Evolutionary conservation across 64 coral and sea anemone species (phyloP).

Genomic region (Acropora yongei): DNA sequence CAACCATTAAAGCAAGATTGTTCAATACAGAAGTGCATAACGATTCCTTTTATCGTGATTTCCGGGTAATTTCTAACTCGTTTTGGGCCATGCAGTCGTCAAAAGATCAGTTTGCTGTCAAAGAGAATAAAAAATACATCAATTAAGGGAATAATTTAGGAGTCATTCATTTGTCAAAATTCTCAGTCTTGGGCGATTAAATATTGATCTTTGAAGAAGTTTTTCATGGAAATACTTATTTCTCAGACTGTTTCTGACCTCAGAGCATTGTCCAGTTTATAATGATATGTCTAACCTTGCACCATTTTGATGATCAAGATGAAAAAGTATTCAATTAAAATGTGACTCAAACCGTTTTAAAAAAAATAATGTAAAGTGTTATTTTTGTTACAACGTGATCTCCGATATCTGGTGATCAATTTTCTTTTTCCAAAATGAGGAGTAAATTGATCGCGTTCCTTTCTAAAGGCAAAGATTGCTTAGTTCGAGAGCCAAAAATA

Average conservation of each 20-base stretch:
- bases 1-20: background rate
- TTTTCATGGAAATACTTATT: background rate
- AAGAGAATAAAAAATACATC: background rate
- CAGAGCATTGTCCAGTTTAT: background rate
- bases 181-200: background rate
- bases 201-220: background rate
- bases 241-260: background rate
- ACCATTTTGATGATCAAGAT: no score
- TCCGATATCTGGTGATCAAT: no score
- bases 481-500: no score
- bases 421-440: no score
- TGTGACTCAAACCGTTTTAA: no score
- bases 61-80: background rate
- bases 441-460: no score
- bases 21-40: background rate
- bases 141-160: conserved; percentile 16
- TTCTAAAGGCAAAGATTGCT: no score
- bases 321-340: no score
- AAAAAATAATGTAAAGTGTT: no score
- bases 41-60: background rate
- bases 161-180: background rate
- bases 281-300: background rate
- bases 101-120: background rate
- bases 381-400: no score
- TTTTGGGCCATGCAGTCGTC: background rate